A percentile compares a stretch with the other conserved stretches of the same genome.
phyloP scores from a whole-genome alignment of 2,888 invertebrate species.

The Strigamia crassipes region DNA sequence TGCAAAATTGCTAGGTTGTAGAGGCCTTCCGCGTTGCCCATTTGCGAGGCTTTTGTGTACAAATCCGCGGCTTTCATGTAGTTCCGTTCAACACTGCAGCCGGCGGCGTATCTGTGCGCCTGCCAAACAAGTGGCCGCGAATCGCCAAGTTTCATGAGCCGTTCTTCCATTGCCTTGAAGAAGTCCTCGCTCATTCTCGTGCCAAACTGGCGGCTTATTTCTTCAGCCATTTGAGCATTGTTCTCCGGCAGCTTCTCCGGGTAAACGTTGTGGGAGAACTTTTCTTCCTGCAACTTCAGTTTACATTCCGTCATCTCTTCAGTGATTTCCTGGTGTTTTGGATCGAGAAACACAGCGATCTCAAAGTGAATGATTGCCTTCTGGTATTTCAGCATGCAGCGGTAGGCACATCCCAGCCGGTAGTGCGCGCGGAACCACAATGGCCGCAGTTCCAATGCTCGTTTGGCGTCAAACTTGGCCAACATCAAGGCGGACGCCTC shows the following conservation, averaged over 20 bases:
- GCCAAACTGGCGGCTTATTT: not conserved
- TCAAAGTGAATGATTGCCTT: not conserved
- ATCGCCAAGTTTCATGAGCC: not conserved
- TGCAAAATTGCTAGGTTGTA: not conserved
- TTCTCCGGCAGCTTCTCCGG: not conserved
- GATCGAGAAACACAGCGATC: not conserved
- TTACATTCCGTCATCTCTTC: not conserved
- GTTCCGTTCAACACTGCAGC: not conserved
- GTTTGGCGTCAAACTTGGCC: not conserved
- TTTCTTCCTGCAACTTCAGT: not conserved
- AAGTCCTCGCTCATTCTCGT: not conserved
- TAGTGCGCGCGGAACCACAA: not conserved
- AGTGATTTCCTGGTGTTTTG: not conserved
- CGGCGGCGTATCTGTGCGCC: not conserved
- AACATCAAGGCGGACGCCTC: not conserved
- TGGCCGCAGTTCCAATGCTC: not conserved
- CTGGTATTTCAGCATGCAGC: not conserved
- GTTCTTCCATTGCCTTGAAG: not conserved
- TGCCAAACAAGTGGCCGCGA: not conserved
- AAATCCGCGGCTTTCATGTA: not conserved
- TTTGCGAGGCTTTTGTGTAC: not conserved
- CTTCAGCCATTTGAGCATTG: not conserved
- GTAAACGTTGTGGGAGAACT: not conserved
- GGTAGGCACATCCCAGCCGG: not conserved
- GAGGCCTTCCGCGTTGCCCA: not conserved